Base-by-base conservation (phyloP, 2,113 vertebrate species). In the Pardalotus punctatus region DNA sequence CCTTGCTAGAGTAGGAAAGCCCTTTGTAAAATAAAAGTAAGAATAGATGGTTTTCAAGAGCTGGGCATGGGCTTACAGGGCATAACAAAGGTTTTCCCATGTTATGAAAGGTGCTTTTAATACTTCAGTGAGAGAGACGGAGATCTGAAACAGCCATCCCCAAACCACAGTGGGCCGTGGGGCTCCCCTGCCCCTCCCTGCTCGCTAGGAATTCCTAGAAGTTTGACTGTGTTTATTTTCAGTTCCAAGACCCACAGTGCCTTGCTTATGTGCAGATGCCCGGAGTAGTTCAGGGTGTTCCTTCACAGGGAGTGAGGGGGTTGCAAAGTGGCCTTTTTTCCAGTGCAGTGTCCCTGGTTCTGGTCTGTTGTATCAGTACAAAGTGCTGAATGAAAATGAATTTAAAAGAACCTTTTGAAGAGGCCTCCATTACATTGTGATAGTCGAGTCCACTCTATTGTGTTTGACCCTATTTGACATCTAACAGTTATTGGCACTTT, bases 371-470 rank as follows among this genome's bases (percentile, higher is more conserved):
- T 9, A 11, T 29, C 31, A 81, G 24, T 47, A 47, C 21, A 5
- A 78, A 88, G 36, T 53, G 16, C 42, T 38, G 35, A 48, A 79
- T 48, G 14, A 54, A 88, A 70, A 62, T 53, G 2, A 87, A 71
- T 74, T 76, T 85, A 35, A 81, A 93, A 62, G 45, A 51, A 43
- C 48, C 24, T 95, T 96, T 95, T 82, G 43, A 88, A 71, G 88
- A 78, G 35, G 22, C 10, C 22, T 73, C 50, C 38, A 10, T 79
- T 64, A 22, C 29, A 27, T 10, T 24, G 36, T 27, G 40, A 25
- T 66, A 58, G 31, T 50, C 1, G 7, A 73, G 50, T 76, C n/a
- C 17, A 86, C 31, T 87, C 81, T 71, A 0, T 54, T 95, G 48
- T 74, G 23, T 81, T 86, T 66, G 86, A 89, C 87, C 58, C 79